phyloP scores from a whole-genome alignment of 1,140 invertebrate species.

The Laupala kohalensis region DNA sequence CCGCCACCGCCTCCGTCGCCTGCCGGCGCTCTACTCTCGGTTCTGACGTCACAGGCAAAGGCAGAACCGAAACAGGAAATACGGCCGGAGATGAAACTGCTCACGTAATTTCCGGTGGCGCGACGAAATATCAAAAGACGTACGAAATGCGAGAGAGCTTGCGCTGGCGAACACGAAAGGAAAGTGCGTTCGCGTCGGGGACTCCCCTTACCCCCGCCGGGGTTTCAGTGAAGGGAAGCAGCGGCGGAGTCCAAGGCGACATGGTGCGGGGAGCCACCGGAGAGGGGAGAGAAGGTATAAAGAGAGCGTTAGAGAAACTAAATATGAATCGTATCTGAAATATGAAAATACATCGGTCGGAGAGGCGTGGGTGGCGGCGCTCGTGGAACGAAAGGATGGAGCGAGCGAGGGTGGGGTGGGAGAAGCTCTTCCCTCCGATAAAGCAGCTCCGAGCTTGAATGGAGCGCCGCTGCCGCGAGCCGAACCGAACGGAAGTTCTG shows the following conservation, averaged over 20 bases:
- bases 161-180: not conserved
- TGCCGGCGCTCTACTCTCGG: too few relatives aligned
- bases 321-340: slow-evolving; percentile 8
- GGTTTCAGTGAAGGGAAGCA: not conserved
- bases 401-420: not conserved
- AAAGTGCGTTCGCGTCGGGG: not conserved
- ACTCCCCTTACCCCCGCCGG: not conserved
- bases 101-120: slow-evolving; percentile 7
- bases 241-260: not conserved
- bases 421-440: not conserved
- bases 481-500: not conserved
- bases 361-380: not conserved
- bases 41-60: slow-evolving; percentile 6
- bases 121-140: slow-evolving; percentile 9
- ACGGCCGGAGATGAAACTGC: slow-evolving; percentile 9
- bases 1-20: too few relatives aligned
- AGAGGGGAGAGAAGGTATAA: not conserved
- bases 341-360: slow-evolving; percentile 5
- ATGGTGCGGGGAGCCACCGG: not conserved
- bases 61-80: slow-evolving; percentile 8
- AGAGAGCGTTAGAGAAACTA: slow-evolving; percentile 3
- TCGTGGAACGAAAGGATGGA: not conserved
- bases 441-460: not conserved
- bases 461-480: not conserved
- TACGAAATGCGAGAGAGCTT: slow-evolving; percentile 4